Evolutionary conservation across 2,113 vertebrate species (phyloP).

Genomic region (Colossoma macropomum): DNA sequence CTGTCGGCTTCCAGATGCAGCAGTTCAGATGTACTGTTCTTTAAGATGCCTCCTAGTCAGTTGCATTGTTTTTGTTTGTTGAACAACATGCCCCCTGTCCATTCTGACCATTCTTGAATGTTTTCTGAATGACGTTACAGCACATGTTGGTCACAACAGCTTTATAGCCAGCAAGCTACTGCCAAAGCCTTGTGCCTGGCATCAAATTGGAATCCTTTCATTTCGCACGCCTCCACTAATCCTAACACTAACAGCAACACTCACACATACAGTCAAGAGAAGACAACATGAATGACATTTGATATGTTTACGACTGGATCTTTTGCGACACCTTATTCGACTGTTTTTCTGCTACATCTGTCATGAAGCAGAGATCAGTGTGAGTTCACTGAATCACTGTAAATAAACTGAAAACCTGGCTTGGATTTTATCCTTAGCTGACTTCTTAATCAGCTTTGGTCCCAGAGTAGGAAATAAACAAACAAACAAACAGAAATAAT

Average conservation of each 20-base stretch:
- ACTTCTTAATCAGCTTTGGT: too few relatives aligned
- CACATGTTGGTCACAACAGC: background rate
- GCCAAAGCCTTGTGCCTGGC: background rate
- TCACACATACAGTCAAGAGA: background rate
- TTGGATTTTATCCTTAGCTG: too few relatives aligned
- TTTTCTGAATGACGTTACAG: background rate
- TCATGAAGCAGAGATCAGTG: background rate
- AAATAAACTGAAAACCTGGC: background rate
- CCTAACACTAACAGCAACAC: background rate
- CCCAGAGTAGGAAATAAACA: background rate
- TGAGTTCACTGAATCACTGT: background rate
- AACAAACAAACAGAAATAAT: background rate
- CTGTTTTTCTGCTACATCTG: background rate
- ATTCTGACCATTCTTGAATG: background rate
- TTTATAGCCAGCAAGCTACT: background rate
- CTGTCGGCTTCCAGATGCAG: constrained; percentile 6
- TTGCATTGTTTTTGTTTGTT: constrained; percentile 16
- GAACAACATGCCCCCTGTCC: background rate
- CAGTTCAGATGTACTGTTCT: constrained; percentile 20
- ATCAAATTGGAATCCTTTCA: constrained; percentile 1
- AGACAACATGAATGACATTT: background rate
- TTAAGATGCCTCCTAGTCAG: background rate
- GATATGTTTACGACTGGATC: background rate
- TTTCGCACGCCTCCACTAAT: background rate
- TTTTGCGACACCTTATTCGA: background rate